Evolutionary conservation across 2,113 vertebrate genomes (phyloP).

Genomic region (Colaptes auratus): DNA sequence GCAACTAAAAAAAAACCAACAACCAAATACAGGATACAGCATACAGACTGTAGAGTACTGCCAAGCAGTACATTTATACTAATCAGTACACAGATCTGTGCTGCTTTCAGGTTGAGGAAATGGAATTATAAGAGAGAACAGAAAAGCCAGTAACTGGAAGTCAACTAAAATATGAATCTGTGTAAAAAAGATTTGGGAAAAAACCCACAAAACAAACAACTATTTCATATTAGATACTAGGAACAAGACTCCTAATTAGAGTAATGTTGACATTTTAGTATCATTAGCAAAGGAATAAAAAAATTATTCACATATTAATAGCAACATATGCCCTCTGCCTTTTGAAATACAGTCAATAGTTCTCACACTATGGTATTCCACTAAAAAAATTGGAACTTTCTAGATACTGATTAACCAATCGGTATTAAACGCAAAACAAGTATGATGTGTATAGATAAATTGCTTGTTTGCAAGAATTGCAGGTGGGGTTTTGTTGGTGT

Average conservation of each 20-base stretch:
- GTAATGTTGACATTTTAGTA: neutral
- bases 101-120: neutral
- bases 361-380: neutral
- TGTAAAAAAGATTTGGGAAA: neutral
- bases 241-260: neutral
- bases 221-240: neutral
- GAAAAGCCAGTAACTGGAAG: neutral
- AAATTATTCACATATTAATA: neutral
- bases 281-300: neutral
- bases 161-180: neutral
- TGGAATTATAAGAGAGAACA: neutral
- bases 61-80: neutral
- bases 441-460: neutral
- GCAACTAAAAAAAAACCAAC: neutral
- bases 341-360: neutral
- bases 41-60: neutral
- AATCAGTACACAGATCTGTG: neutral
- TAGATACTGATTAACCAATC: neutral
- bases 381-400: neutral
- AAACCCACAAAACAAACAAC: too few relatives aligned
- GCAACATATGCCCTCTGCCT: rapidly evolving
- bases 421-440: neutral
- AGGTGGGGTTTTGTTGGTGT: too few relatives aligned
- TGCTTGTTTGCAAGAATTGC: neutral
- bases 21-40: neutral